Evolutionary conservation across 1,140 invertebrate species (phyloP), one percentile per base, ranked within the genome.

Genomic region (Zophobas morio): DNA sequence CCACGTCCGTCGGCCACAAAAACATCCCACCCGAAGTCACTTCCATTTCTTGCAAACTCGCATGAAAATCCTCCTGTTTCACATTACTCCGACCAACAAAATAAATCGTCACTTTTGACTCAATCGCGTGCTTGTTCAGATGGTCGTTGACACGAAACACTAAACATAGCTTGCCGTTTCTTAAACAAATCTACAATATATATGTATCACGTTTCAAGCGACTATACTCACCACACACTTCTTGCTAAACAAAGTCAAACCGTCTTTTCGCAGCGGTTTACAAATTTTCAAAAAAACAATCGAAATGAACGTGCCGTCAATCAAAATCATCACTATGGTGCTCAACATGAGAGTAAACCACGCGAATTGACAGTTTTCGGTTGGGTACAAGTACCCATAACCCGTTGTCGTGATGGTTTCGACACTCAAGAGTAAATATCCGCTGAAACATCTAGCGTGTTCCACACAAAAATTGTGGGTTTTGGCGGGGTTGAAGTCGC

Each of bases 1-100:
- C 88, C 0, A 91, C 87, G 0, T 88, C 88, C 36, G 90, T 87
- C 0, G 91, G 91, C 90, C 90, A 92, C 2, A 91, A 83, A 0
- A 92, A 86, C 53, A 91, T 8, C 88, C 86, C 53, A n/a, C 4
- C 1, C 1, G 57, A 35, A 3, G 39, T 1, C 6, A 42, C 20
- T 40, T 40, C 36, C 35, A 42, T 2, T 56, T 36, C 34, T 54
- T 73, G 66, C 1, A 78, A 53, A 8, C 36, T 42, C 6, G 81
- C 78, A 6, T 34, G 39, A 73, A 82, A 82, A 47, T 81, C 81
- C 70, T 83, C 78, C 6, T 39, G 20, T 51, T 49, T 34, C n/a
- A 49, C n/a, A 35, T 72, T 72, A 40, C 46, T 84, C 49, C 84
- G 81, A 37, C 90, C 82, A 74, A 90, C 86, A 79, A 89, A 90